phyloP scores from a whole-genome alignment of 2,797 vertebrate genomes.

The Oophaga sylvatica region DNA sequence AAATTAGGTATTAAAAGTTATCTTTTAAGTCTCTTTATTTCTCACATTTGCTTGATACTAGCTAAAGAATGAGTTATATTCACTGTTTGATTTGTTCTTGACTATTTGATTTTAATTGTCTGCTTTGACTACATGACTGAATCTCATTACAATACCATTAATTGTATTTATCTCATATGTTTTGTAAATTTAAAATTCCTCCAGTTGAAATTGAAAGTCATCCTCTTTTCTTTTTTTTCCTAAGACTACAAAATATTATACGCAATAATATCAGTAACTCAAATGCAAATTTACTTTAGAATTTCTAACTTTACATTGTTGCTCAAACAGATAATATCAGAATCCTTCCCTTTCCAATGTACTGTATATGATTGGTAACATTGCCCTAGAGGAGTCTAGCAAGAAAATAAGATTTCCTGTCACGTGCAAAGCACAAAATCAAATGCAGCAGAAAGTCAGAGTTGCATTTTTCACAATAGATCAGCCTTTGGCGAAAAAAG shows the following conservation, averaged over 20 bases:
- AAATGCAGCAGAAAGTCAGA: conserved; percentile 53
- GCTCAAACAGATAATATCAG: conserved; percentile 29
- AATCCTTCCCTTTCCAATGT: conserved; percentile 38
- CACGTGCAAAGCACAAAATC: conserved; percentile 49
- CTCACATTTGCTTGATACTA: no score
- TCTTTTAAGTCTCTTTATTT: no score
- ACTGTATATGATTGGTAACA: conserved; percentile 49
- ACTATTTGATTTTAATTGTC: no score
- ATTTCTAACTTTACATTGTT: conserved; percentile 18
- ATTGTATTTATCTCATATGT: neutral
- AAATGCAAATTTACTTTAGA: conserved; percentile 5
- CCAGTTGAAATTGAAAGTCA: neutral
- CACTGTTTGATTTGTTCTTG: no score
- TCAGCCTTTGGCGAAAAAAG: conserved; percentile 51
- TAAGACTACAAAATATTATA: neutral
- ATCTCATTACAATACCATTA: neutral
- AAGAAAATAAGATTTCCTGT: conserved; percentile 50
- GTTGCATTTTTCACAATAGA: conserved; percentile 49
- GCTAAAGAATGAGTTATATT: no score
- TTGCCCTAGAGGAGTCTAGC: conserved; percentile 40
- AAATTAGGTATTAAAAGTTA: no score
- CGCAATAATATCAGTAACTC: neutral
- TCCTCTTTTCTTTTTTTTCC: neutral
- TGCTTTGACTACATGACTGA: neutral
- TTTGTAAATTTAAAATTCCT: neutral